A percentile compares a stretch with the other conserved stretches of the same genome.
Conservation (phyloP, 1,140 invertebrate species). For the Zaprionus gabonicus region DNA sequence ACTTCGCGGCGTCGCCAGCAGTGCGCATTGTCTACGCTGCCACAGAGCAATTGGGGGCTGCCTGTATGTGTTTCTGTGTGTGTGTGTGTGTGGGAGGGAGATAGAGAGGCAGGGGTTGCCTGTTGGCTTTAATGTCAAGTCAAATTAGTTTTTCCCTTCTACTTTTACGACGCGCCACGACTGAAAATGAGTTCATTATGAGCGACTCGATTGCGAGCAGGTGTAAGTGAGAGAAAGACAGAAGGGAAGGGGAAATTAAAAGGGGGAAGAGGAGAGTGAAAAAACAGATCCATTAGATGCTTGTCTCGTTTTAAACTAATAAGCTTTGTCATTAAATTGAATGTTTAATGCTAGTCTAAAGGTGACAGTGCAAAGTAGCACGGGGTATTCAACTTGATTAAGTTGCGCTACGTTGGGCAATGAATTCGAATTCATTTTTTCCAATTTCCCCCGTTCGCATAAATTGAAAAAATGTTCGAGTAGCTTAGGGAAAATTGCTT, state of each 20-base stretch:
- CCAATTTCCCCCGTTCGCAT: background rate
- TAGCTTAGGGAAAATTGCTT: slow-evolving; percentile 1
- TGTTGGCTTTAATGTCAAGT: slow-evolving; percentile 45
- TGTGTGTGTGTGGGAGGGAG: background rate
- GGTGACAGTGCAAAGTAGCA: background rate
- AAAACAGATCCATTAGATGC: background rate
- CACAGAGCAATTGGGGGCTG: background rate
- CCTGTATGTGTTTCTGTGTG: background rate
- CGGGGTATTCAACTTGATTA: background rate
- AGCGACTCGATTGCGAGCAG: background rate
- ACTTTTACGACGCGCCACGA: slow-evolving; percentile 9
- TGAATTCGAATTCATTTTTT: background rate
- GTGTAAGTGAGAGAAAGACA: background rate
- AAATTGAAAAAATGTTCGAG: slow-evolving; percentile 5
- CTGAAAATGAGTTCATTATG: slow-evolving; percentile 29
- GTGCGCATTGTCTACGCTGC: slow-evolving; percentile 1
- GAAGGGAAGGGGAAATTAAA: background rate
- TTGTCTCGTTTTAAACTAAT: background rate
- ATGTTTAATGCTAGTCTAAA: background rate
- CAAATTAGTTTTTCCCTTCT: slow-evolving; percentile 48
- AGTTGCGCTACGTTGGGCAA: background rate
- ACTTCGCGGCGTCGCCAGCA: slow-evolving; percentile 23
- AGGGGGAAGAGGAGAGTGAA: background rate
- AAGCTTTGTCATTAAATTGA: slow-evolving; percentile 1
- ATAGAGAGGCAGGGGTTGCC: background rate